These are phyloP conservation scores for Mesopsocus fuscifrons DNA, from an alignment of 2,888 invertebrate species.

Conservation along the genomic window DNA sequence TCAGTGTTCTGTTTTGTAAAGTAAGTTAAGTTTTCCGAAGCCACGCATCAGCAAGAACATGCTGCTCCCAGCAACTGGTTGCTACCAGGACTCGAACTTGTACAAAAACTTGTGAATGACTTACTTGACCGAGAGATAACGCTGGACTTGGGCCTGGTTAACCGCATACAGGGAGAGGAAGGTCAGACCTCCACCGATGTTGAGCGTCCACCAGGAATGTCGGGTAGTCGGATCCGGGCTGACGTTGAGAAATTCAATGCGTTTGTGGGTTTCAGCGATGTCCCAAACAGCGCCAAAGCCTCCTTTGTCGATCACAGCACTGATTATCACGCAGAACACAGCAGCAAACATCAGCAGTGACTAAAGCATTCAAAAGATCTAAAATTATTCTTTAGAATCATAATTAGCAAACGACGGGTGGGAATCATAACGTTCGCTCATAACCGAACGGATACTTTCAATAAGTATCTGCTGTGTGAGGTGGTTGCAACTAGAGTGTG, in stretches of 20 bases:
- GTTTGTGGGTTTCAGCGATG: slow-evolving; percentile 44
- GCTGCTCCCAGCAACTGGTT: too few species aligned
- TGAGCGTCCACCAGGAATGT: slow-evolving; percentile 65
- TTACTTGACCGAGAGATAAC: slow-evolving; percentile 28
- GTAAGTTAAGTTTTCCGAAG: too few species aligned
- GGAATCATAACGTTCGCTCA: too few species aligned
- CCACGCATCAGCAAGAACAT: too few species aligned
- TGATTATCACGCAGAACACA: slow-evolving; percentile 57
- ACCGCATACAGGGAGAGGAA: slow-evolving; percentile 70
- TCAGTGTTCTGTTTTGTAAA: too few species aligned
- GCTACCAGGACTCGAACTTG: too few species aligned
- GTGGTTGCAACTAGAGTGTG: too few species aligned
- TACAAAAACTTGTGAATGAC: too few species aligned
- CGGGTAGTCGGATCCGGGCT: slow-evolving; percentile 61
- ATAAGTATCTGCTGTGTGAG: too few species aligned
- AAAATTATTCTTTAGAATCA: neutral
- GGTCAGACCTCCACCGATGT: slow-evolving; percentile 62
- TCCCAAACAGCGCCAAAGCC: slow-evolving; percentile 50
- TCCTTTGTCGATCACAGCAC: slow-evolving; percentile 47
- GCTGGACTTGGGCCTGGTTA: slow-evolving; percentile 58
- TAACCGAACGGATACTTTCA: too few species aligned
- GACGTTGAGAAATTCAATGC: slow-evolving; percentile 47
- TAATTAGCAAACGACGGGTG: neutral
- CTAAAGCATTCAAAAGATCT: slow-evolving; percentile 15
- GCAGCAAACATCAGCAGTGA: slow-evolving; percentile 71